phyloP scores from a whole-genome alignment of 2,797 vertebrate genomes.

The Bryconaethiops microstoma region DNA sequence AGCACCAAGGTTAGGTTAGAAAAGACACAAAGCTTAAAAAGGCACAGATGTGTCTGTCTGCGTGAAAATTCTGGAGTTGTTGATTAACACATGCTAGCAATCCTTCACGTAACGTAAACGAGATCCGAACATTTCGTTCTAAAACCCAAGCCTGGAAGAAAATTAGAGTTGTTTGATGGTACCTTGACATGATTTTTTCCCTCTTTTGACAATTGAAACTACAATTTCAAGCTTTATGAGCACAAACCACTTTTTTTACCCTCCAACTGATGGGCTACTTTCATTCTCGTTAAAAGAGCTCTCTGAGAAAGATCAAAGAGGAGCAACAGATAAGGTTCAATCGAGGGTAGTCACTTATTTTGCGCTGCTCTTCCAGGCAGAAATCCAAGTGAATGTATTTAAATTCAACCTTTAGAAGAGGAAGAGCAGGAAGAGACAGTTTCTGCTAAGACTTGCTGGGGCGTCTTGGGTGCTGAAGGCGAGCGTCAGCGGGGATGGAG shows the following conservation, averaged over 20 bases:
- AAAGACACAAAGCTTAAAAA: too few species aligned
- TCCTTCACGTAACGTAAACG: too few species aligned
- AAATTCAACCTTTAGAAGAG: slow-evolving; percentile 5
- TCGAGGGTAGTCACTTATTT: slow-evolving; percentile 1
- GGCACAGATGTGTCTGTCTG: too few species aligned
- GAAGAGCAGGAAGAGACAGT: neutral
- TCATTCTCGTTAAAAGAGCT: slow-evolving; percentile 12
- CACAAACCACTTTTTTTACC: neutral
- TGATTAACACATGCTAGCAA: neutral
- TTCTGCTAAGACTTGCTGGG: neutral
- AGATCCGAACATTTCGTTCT: too few species aligned
- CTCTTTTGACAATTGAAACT: neutral
- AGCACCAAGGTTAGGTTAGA: too few species aligned
- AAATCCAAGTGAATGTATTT: neutral
- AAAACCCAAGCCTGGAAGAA: too few species aligned
- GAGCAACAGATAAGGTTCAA: slow-evolving; percentile 8
- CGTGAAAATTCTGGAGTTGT: neutral
- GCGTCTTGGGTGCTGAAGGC: slow-evolving; percentile 1
- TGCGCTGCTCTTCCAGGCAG: neutral
- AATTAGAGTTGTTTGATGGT: too few species aligned
- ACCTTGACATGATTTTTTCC: too few species aligned
- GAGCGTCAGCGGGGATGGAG: neutral
- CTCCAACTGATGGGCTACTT: neutral
- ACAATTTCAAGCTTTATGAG: slow-evolving; percentile 11
- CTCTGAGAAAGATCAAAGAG: slow-evolving; percentile 17